Evolutionary conservation across 2,888 invertebrate species (phyloP), one percentile per base, ranked within the genome.

Genomic region (Hesperia comma): DNA sequence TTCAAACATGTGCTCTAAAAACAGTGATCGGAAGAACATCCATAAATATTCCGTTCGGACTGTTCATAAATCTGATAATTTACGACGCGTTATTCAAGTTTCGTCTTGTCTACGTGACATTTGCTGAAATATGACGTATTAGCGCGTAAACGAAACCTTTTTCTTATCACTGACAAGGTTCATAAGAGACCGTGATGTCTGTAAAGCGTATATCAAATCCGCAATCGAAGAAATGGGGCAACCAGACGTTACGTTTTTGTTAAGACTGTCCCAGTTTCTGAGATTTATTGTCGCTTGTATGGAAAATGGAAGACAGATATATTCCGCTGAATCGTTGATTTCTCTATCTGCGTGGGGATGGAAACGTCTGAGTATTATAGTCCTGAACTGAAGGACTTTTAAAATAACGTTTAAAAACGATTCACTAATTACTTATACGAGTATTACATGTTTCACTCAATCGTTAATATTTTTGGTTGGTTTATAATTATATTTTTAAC

Each of bases 141-240:
- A 15, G 62, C 56, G 46, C 57, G 51, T 58, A 64, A 51, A 51
- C 51, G 10, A 53, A 64, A 49, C 63, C 63, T 64, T 64, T 51
- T 64, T 61, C 61, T 61, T 61, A 61, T 61, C 61, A 43, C 26
- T 55, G 43, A n/a, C 63, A 41, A 70, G 71, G 71, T 73, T 75
- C 73, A 73, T 72, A 77, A 75, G 72, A 67, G 69, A 69, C 62
- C 21, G 69, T 69, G 71, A 73, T 73, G 75, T 74, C 73, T 67
- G 71, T 73, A 81, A 81, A 80, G 75, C 77, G 72, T 70, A 79
- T 73, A 83, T 83, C 75, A 74, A 76, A 77, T 76, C 75, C 75
- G 72, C 74, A 72, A 74, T 71, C 74, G 75, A 77, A 76, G 72
- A 75, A 76, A 78, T 68, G 77, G 64, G 41, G 37, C 51, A 32